phyloP scores from a whole-genome alignment of 2,113 vertebrate species.

The Carassius auratus region DNA sequence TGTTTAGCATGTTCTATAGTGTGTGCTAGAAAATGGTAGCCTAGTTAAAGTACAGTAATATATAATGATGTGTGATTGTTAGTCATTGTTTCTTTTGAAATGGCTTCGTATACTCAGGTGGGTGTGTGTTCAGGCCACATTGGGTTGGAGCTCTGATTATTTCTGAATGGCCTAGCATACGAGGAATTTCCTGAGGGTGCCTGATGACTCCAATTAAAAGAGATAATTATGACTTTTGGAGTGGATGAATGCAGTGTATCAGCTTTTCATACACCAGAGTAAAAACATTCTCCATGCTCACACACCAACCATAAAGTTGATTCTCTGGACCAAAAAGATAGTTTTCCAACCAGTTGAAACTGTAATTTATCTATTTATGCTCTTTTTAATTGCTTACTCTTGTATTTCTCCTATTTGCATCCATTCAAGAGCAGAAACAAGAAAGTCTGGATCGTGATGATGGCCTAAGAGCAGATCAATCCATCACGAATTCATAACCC shows the following conservation, averaged over 20 bases:
- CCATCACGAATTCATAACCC: conserved; percentile 28
- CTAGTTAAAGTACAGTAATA: not conserved
- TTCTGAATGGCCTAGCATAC: not conserved
- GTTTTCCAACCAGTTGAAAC: not conserved
- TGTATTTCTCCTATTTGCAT: not conserved
- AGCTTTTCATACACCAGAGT: not conserved
- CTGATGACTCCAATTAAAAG: conserved; percentile 46
- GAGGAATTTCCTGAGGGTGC: conserved; percentile 4
- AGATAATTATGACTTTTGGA: conserved; percentile 46
- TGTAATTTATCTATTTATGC: not conserved
- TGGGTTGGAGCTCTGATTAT: not conserved
- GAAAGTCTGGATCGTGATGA: not conserved
- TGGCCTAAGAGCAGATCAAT: conserved; percentile 13
- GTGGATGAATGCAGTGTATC: not conserved
- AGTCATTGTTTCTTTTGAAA: not conserved
- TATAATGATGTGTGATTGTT: not conserved
- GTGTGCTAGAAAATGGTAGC: not conserved
- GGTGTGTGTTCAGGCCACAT: not conserved
- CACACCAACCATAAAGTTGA: not conserved
- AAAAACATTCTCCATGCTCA: conserved; percentile 1
- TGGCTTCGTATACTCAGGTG: not conserved
- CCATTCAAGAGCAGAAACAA: not conserved
- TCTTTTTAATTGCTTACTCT: conserved; percentile 1
- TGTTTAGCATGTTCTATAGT: not conserved
- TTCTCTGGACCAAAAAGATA: not conserved